These are phyloP conservation scores for Apodemia duryi DNA, from an alignment of 2,888 invertebrate species.

Conservation along the genomic window DNA sequence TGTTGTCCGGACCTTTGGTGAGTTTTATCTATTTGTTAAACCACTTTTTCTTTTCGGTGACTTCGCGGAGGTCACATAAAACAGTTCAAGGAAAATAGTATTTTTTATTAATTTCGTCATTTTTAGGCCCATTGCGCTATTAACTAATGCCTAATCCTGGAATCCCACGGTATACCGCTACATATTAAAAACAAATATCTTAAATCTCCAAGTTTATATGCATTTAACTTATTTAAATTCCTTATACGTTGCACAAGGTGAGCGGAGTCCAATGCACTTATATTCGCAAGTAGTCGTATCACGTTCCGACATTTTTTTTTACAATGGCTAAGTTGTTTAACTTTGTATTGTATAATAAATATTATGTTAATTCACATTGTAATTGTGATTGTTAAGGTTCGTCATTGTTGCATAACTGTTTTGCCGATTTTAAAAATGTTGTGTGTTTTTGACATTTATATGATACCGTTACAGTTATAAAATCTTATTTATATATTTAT, in stretches of 20 bases:
- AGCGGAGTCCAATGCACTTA: conserved; percentile 62
- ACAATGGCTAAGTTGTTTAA: conserved; percentile 50
- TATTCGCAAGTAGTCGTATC: conserved; percentile 63
- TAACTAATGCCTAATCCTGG: conserved; percentile 15
- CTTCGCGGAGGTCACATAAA: too few relatives aligned
- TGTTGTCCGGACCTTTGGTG: too few relatives aligned
- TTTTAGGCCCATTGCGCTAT: too few relatives aligned
- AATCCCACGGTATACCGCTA: conserved; percentile 32
- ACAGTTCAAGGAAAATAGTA: too few relatives aligned
- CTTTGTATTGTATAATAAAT: conserved; percentile 44
- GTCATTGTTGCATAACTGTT: conserved; percentile 52
- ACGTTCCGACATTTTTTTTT: conserved; percentile 42
- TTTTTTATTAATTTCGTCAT: too few relatives aligned
- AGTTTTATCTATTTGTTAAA: too few relatives aligned
- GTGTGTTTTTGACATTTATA: too few relatives aligned
- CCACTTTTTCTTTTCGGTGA: too few relatives aligned
- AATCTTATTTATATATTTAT: too few relatives aligned
- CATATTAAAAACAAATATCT: conserved; percentile 27
- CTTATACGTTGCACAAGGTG: conserved; percentile 61
- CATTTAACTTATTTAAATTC: conserved; percentile 51
- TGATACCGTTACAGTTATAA: too few relatives aligned
- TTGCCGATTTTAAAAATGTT: background rate
- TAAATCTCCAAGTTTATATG: conserved; percentile 30
- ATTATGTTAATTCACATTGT: conserved; percentile 58
- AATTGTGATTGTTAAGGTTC: conserved; percentile 39